phyloP scores from a whole-genome alignment of 1,140 invertebrate genomes.

The Ips typographus region DNA sequence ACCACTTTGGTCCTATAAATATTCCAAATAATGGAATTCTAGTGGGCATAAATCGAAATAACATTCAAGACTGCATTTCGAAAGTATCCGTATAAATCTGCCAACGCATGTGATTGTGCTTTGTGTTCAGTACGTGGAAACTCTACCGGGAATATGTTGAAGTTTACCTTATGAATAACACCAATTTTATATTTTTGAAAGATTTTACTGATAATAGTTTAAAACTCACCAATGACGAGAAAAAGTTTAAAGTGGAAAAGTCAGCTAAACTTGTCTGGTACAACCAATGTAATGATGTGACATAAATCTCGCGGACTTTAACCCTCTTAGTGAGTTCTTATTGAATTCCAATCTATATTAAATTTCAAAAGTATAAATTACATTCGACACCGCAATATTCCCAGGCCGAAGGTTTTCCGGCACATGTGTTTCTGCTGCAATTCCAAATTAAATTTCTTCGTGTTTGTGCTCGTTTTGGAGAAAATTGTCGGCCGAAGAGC shows the following conservation, averaged over 20 bases:
- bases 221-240: no score
- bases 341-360: background rate
- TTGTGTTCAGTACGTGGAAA: background rate
- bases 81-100: conserved; percentile 6
- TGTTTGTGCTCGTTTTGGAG: conserved; percentile 4
- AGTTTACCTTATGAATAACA: background rate
- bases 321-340: background rate
- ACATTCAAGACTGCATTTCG: conserved; percentile 2
- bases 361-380: conserved; percentile 2
- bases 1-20: background rate
- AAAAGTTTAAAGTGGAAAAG: no score
- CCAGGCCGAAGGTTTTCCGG: background rate
- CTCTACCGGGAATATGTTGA: background rate
- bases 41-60: conserved; percentile 6
- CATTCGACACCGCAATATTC: background rate
- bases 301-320: no score
- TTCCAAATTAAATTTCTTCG: conserved; percentile 1
- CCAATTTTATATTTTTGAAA: background rate
- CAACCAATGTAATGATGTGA: no score
- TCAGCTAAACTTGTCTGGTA: no score
- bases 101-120: conserved; percentile 2
- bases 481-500: background rate
- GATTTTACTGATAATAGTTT: no score
- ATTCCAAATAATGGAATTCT: conserved; percentile 2
- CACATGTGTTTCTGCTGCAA: background rate